phyloP scores from a whole-genome alignment of 2,113 vertebrate genomes.

The Pseudolaguvia tuberculata region DNA sequence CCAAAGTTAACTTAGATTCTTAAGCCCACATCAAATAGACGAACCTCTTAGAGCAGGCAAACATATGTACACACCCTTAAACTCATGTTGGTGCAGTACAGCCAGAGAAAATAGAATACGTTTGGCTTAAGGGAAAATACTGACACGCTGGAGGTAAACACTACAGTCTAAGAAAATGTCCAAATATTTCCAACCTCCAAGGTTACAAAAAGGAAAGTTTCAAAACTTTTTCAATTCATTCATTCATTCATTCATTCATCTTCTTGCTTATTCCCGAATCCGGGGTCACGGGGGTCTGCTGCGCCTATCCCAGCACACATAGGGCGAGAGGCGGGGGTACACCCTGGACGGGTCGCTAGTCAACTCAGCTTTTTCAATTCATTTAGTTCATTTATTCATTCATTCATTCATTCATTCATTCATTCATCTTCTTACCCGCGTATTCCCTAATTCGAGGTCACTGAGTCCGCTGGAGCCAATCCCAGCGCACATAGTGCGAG shows the following conservation, averaged over 20 bases:
- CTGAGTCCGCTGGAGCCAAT: no score
- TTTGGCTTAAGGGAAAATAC: not conserved
- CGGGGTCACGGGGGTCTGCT: no score
- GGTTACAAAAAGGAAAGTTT: not conserved
- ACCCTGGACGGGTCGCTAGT: no score
- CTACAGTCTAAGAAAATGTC: not conserved
- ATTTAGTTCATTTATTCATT: no score
- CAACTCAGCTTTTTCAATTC: no score
- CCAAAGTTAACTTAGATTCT: slow-evolving; percentile 41
- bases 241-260: not conserved
- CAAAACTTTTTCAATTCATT: not conserved
- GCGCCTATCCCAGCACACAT: no score
- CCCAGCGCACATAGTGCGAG: no score
- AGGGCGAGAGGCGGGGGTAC: no score
- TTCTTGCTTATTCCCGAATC: no score
- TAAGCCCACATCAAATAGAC: slow-evolving; percentile 33
- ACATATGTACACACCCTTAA: not conserved
- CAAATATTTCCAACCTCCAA: not conserved
- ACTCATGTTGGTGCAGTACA: not conserved
- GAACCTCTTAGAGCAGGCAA: slow-evolving; percentile 5
- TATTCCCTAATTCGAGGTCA: no score
- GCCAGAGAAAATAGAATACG: not conserved
- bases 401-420: no score
- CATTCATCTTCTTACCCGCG: no score
- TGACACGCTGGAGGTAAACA: not conserved